A percentile compares a stretch with the other conserved stretches of the same genome.
These are phyloP conservation scores for Rhyacichthys aspro DNA, from an alignment of 2,797 vertebrate species.

Conservation along the genomic window DNA sequence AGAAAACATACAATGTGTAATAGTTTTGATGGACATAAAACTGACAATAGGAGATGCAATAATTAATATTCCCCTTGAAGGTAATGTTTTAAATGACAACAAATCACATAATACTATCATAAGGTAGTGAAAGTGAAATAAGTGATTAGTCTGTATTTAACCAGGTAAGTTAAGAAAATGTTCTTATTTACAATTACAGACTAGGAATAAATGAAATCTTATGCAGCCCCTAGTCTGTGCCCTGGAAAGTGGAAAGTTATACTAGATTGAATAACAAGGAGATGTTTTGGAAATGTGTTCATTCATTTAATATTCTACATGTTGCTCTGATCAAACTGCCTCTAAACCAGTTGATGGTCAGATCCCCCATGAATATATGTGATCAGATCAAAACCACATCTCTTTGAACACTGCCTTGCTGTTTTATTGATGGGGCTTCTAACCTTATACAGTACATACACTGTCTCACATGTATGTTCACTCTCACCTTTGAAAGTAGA, in stretches of 20 bases:
- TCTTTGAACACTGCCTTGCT: slow-evolving; percentile 20
- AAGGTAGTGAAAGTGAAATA: too few relatives aligned
- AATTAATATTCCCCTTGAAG: too few relatives aligned
- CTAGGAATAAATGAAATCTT: too few relatives aligned
- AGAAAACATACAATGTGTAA: neutral
- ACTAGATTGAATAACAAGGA: slow-evolving; percentile 3
- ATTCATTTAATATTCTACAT: slow-evolving; percentile 13
- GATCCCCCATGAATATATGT: slow-evolving; percentile 27
- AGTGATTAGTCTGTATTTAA: too few relatives aligned
- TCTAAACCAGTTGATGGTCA: slow-evolving; percentile 19
- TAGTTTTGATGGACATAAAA: neutral
- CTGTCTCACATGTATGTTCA: slow-evolving; percentile 20
- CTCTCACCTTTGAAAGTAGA: slow-evolving; percentile 23
- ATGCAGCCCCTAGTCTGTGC: too few relatives aligned
- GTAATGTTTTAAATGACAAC: too few relatives aligned
- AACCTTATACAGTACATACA: slow-evolving; percentile 1
- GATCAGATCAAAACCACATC: slow-evolving; percentile 23
- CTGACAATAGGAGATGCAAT: too few relatives aligned
- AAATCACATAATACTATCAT: too few relatives aligned
- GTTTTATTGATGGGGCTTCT: slow-evolving; percentile 28
- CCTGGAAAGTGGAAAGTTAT: neutral
- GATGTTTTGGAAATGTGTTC: neutral
- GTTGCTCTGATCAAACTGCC: slow-evolving; percentile 5
- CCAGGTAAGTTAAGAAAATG: too few relatives aligned
- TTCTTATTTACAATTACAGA: too few relatives aligned